These are phyloP conservation scores for Manduca sexta DNA, from an alignment of 1,140 invertebrate species.

Conservation along the genomic window DNA sequence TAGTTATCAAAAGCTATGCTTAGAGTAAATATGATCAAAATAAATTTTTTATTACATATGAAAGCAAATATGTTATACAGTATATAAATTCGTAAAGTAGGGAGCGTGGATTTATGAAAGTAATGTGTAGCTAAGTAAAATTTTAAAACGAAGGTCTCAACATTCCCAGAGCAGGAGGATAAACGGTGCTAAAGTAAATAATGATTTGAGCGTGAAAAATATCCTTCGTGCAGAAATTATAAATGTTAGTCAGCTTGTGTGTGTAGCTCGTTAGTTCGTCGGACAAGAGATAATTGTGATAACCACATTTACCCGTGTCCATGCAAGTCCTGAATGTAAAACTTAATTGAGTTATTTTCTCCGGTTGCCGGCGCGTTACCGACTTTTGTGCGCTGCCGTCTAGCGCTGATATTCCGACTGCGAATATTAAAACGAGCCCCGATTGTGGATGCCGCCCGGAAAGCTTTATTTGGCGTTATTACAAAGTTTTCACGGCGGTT, in stretches of 20 bases:
- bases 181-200: background rate
- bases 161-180: too few relatives aligned
- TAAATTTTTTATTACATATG: too few relatives aligned
- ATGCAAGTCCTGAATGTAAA: slow-evolving; percentile 55
- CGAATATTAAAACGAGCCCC: background rate
- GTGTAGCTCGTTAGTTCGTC: slow-evolving; percentile 48
- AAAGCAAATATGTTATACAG: too few relatives aligned
- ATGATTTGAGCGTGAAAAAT: background rate
- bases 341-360: slow-evolving; percentile 62
- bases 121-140: background rate
- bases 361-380: slow-evolving; percentile 20
- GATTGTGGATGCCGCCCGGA: too few relatives aligned
- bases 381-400: background rate
- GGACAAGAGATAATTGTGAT: slow-evolving; percentile 58
- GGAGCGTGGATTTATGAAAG: background rate
- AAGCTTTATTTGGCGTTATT: too few relatives aligned
- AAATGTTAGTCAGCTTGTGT: slow-evolving; percentile 9
- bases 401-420: slow-evolving; percentile 1
- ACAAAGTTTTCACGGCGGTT: too few relatives aligned
- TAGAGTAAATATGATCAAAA: too few relatives aligned
- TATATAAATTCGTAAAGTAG: background rate
- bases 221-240: background rate
- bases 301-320: slow-evolving; percentile 51
- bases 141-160: too few relatives aligned
- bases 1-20: too few relatives aligned